phyloP scores from a whole-genome alignment of 2,797 vertebrate species.

The Paratrypauchen microcephalus region DNA sequence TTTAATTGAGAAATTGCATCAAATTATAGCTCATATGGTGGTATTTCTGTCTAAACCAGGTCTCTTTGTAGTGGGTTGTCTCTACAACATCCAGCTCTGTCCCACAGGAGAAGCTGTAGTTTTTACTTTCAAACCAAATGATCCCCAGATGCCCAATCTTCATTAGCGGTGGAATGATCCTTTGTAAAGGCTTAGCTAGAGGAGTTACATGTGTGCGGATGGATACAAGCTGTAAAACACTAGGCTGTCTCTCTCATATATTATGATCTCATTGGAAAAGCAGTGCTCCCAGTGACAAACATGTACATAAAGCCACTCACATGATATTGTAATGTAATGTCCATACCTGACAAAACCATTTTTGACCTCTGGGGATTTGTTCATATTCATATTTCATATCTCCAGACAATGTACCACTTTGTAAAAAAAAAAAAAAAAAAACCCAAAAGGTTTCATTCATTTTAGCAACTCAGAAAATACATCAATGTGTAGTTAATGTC shows the following conservation, averaged over 20 bases:
- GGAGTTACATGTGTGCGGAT: conserved; percentile 30
- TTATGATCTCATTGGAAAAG: conserved; percentile 24
- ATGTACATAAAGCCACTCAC: conserved; percentile 18
- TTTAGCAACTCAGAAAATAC: background rate
- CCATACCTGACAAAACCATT: conserved; percentile 31
- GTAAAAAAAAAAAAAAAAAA: background rate
- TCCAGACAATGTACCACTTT: background rate
- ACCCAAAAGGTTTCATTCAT: background rate
- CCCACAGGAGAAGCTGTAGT: conserved; percentile 49
- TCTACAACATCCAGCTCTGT: conserved; percentile 28
- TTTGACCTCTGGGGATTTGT: conserved; percentile 55
- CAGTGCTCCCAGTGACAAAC: conserved; percentile 27
- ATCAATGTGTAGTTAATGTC: no score
- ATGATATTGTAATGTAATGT: conserved; percentile 48
- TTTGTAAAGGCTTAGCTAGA: conserved; percentile 33
- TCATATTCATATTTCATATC: no score
- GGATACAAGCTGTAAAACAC: conserved; percentile 26
- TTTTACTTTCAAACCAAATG: conserved; percentile 51
- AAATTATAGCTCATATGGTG: background rate
- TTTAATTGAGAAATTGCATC: conserved; percentile 1
- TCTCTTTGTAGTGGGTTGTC: conserved; percentile 37
- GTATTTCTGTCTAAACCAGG: conserved; percentile 43
- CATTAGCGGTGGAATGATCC: conserved; percentile 42
- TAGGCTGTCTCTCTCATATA: conserved; percentile 11
- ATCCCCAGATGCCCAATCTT: conserved; percentile 53